Evolutionary conservation across 2,888 invertebrate species (phyloP).

Genomic region (Ophion obscuratus): DNA sequence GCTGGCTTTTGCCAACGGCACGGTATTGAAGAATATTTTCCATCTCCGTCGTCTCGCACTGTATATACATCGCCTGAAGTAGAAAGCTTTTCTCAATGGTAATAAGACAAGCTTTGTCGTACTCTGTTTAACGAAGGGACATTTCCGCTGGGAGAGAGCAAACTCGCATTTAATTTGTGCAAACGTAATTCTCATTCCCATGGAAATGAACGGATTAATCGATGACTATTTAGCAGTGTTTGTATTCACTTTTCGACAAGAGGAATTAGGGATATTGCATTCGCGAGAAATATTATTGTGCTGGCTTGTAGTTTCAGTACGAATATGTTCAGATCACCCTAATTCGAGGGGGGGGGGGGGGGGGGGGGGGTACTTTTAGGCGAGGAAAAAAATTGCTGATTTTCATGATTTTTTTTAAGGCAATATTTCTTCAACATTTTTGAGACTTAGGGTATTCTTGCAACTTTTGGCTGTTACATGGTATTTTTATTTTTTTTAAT

Average conservation of each 20-base stretch:
- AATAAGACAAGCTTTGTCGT: slow-evolving; percentile 64
- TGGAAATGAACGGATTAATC: slow-evolving; percentile 47
- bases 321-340: no score
- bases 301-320: no score
- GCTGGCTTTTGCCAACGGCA: slow-evolving; percentile 54
- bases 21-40: slow-evolving; percentile 55
- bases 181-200: slow-evolving; percentile 58
- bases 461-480: no score
- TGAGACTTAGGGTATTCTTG: no score
- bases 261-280: not conserved
- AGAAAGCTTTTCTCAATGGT: slow-evolving; percentile 59
- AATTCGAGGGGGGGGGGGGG: no score
- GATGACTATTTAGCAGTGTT: slow-evolving; percentile 34
- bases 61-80: slow-evolving; percentile 37
- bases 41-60: not conserved
- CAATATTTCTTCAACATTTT: no score
- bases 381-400: no score
- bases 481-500: no score
- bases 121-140: slow-evolving; percentile 50
- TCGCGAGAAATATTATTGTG: not conserved
- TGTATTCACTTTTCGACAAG: slow-evolving; percentile 5
- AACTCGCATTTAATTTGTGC: slow-evolving; percentile 64
- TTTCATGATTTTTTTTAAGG: no score
- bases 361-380: no score
- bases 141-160: slow-evolving; percentile 56